Evolutionary conservation across 2,113 vertebrate genomes (phyloP), one percentile per base, ranked within the genome.

Genomic region (Hemicordylus capensis): DNA sequence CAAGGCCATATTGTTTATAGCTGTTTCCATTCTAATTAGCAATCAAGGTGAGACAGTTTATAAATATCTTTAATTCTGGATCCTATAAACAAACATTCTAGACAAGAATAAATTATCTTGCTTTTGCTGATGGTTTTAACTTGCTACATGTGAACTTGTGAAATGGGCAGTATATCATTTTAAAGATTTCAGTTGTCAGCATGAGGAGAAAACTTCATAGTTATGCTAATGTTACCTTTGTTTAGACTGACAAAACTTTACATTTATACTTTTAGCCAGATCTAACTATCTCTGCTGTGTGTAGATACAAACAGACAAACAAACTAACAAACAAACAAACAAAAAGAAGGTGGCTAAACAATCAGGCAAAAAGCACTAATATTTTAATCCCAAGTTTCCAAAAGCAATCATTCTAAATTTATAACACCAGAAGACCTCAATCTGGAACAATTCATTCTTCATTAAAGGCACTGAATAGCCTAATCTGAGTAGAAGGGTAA

Each of bases 21-120:
- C 93, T 95, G 94, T 93, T 95, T 96, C 95, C 93, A 84, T 91
- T 93, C 75, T 88, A 93, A 95, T 95, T 94, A 92, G 92, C 86
- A 89, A 2, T 94, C 92, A 94, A 92, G 92, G 91, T 93, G 93
- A 94, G 93, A 87, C 88, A 87, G 80, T 93, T 88, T 84, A 94
- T 92, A 93, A 93, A 92, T 92, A 87, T 89, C 12, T 90, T 94
- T 89, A 83, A 83, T 93, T 93, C 93, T 92, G 93, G 93, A 91
- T 90, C 90, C 92, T 88, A 80, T 93, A 34, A 81, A 80, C 61
- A 84, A 86, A 67, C 58, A 82, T 48, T 66, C 75, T 6, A 24
- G 58, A 76, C 19, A 89, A 76, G 4, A 69, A 81, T 37, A 19
- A 87, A 74, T 63, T 4, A 48, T 70, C 76, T 74, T 83, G 86